Base-by-base conservation (phyloP, 2,797 vertebrate genomes). In the Anguilla marmorata region DNA sequence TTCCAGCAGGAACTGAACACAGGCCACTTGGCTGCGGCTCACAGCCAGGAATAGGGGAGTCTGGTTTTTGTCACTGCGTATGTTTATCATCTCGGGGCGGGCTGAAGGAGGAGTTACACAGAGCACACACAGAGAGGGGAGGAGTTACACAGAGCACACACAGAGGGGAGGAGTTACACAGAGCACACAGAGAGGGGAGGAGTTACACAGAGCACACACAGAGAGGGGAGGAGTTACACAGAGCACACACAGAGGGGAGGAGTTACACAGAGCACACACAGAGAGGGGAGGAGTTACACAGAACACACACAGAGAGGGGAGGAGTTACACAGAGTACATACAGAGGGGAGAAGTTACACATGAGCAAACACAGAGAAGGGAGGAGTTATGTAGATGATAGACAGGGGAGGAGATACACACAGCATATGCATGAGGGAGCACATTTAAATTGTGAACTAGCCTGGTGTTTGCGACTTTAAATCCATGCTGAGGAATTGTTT, bases 11-110 rank as follows among this genome's bases (percentile, higher is more conserved):
- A 88, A 92, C 0, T 69, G 88, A 69, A 96, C 91, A 86, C 97
- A 97, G 84, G 96, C 93, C 86, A 96, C 74, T 87, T 96, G 92
- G 48, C 94, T 95, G 33, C 92, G 90, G 88, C 93, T 92, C 0
- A 96, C 96, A 0, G 97, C 96, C 90, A 98, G 87, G 86, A 95
- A 94, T 0, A 97, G 94, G 8, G 97, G 94, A 0, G 97, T 98
- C 88, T 97, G 97, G 87, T 97, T 96, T 0, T 94, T 95, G 76
- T 96, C 92, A 0, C 96, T 97, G 60, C 96, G 95, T 89, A 95
- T 96, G 92, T 98, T 97, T 0, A 97, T 94, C 30, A 94, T 92
- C 5, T 91, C 89, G 0, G 96, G 97, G 88, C 96, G 96, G 0
- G 96, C 97, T 98, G 90, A 24, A 88, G 30, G 87, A 50, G 87